Percentiles rank a stretch among this genome's conserved stretches.
Conservation (phyloP, 2,113 vertebrate species). For the Ctenomys sociabilis region DNA sequence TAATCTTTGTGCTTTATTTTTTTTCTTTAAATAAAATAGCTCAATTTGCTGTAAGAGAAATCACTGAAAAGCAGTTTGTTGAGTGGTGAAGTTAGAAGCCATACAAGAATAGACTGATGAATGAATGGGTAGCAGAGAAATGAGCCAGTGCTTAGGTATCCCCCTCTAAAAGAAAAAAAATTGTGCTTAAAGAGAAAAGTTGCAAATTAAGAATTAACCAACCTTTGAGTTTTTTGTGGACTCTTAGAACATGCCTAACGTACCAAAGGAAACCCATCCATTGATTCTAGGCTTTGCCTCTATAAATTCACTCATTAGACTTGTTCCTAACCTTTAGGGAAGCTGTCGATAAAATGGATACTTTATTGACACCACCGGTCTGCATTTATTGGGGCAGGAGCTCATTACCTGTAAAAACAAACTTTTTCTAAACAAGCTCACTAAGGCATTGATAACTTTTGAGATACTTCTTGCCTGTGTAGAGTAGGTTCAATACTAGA, state of each 20-base stretch:
- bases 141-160: background rate
- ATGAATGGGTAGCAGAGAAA: background rate
- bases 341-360: background rate
- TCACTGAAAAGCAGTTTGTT: background rate
- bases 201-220: background rate
- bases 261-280: background rate
- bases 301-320: background rate
- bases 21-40: background rate
- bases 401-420: background rate
- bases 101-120: background rate
- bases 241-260: background rate
- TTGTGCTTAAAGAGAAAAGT: background rate
- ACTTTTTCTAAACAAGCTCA: slow-evolving; percentile 9
- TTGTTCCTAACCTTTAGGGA: slow-evolving; percentile 2
- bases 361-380: background rate
- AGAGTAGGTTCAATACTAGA: background rate
- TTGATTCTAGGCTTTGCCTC: background rate
- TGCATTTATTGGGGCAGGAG: background rate
- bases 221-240: background rate
- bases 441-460: background rate
- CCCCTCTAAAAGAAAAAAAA: background rate
- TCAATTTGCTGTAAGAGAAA: background rate
- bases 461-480: background rate
- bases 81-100: background rate
- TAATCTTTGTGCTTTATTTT: background rate